Evolutionary conservation across 2,797 vertebrate species (phyloP).

Genomic region (Enteromius paludinosus): DNA sequence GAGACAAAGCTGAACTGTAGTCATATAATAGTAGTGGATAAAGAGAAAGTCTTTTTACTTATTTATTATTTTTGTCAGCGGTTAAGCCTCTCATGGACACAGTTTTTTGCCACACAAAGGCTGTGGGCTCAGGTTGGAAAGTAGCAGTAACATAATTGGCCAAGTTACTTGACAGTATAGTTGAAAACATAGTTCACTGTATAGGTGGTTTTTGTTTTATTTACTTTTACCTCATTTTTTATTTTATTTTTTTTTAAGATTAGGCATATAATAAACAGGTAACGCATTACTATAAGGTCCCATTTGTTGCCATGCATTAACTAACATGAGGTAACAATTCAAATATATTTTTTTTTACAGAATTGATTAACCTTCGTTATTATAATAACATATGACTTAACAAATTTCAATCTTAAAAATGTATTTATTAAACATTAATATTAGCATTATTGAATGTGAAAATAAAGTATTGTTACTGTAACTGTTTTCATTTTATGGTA

Average conservation of each 20-base stretch:
- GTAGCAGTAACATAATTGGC: background rate
- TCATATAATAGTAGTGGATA: background rate
- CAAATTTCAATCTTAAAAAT: background rate
- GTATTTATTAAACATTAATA: background rate
- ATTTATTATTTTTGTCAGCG: conserved; percentile 3
- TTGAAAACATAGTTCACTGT: background rate
- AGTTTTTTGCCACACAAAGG: background rate
- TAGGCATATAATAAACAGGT: background rate
- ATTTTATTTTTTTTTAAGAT: background rate
- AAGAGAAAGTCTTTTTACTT: conserved; percentile 15
- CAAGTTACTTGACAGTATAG: background rate
- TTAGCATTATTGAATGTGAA: background rate
- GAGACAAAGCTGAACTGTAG: conserved; percentile 46
- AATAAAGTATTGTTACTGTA: background rate
- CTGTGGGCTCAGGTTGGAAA: conserved; percentile 7
- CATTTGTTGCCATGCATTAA: background rate
- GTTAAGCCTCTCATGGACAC: conserved; percentile 38
- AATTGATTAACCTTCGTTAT: background rate
- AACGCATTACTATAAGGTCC: background rate
- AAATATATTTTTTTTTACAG: background rate
- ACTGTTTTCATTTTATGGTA: background rate
- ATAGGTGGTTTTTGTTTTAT: background rate
- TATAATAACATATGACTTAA: background rate
- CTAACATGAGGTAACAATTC: background rate
- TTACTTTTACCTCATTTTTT: background rate